Evolutionary conservation across 2,797 vertebrate species (phyloP).

Genomic region (Spea hammondii): DNA sequence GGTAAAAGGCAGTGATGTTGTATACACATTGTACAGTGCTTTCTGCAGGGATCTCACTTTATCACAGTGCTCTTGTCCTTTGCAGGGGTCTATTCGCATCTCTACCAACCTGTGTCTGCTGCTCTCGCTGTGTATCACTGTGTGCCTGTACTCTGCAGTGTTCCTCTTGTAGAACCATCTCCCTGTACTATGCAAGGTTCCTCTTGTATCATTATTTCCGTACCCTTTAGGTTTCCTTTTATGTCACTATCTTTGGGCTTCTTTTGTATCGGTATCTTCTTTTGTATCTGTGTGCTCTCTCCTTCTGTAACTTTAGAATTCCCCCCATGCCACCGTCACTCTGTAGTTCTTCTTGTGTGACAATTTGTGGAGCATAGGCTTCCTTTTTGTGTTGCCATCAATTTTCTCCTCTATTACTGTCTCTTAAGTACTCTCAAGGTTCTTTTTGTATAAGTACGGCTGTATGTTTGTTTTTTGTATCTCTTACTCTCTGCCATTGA

Average conservation of each 20-base stretch:
- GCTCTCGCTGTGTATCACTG: not conserved
- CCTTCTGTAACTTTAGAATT: not conserved
- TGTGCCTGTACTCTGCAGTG: conserved; percentile 1
- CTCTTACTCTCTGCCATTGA: too few species aligned
- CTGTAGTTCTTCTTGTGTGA: not conserved
- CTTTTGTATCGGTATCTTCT: not conserved
- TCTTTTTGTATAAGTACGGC: not conserved
- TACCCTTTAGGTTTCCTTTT: not conserved
- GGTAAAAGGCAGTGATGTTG: conserved; percentile 66
- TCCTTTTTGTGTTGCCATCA: too few species aligned
- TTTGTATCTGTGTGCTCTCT: not conserved
- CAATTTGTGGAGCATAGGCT: not conserved
- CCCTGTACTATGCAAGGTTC: not conserved
- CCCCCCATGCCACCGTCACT: not conserved
- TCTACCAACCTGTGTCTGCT: conserved; percentile 9
- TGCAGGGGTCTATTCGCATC: conserved; percentile 1
- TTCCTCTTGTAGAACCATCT: not conserved
- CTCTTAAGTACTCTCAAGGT: not conserved
- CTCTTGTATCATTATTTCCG: not conserved
- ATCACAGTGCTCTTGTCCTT: conserved; percentile 6
- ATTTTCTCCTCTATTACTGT: not conserved
- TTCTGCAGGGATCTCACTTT: conserved; percentile 5
- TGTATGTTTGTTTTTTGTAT: not conserved
- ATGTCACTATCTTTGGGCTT: not conserved
- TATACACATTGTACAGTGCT: not conserved